phyloP scores from a whole-genome alignment of 2,797 vertebrate species.

The Scolopax bukidnonensis region DNA sequence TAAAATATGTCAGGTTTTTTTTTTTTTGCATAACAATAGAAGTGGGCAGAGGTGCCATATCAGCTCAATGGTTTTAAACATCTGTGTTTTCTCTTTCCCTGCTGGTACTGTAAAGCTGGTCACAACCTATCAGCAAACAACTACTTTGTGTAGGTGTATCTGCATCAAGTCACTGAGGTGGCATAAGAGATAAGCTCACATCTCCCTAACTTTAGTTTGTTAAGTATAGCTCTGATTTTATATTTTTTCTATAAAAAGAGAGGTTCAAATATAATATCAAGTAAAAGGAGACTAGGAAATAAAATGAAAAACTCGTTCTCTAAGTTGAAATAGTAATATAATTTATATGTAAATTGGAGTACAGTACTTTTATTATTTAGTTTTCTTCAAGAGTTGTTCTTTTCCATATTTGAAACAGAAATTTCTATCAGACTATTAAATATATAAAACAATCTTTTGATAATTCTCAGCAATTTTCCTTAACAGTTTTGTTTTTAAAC shows the following conservation, averaged over 20 bases:
- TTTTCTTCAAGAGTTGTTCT: neutral
- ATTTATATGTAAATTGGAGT: conserved; percentile 1
- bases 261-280: neutral
- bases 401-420: neutral
- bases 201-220: neutral
- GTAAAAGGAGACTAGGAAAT: neutral
- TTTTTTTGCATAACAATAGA: neutral
- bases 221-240: neutral
- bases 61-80: neutral
- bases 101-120: neutral
- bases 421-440: neutral
- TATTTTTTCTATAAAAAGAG: neutral
- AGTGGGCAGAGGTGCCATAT: neutral
- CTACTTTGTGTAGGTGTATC: neutral
- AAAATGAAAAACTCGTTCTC: neutral
- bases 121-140: neutral
- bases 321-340: neutral
- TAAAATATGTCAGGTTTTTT: neutral
- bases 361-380: neutral
- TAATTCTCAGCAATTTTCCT: neutral
- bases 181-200: neutral
- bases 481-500: neutral
- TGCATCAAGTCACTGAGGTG: neutral
- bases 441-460: neutral
- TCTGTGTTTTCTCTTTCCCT: neutral